Percentiles rank a stretch among this genome's conserved stretches.
These are phyloP conservation scores for Drosophila tsacasi DNA, from an alignment of 1,140 invertebrate genomes.

Conservation along the genomic window DNA sequence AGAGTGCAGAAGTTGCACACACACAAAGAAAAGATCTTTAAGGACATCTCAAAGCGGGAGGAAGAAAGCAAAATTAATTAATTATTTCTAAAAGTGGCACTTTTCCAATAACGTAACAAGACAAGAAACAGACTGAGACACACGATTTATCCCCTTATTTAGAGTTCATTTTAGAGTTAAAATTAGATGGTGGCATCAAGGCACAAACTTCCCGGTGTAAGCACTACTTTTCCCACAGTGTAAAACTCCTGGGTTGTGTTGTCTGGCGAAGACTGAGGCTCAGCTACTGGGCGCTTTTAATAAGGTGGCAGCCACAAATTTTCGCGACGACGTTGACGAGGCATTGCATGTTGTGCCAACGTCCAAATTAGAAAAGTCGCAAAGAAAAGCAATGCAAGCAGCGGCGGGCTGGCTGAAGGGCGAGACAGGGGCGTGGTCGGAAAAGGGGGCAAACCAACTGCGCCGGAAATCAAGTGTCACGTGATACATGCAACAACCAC, in stretches of 20 bases:
- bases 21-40: constrained; percentile 16
- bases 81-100: no score
- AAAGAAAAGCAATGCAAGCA: constrained; percentile 79
- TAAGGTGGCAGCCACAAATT: constrained; percentile 81
- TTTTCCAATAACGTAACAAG: neutral
- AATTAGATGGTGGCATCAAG: neutral
- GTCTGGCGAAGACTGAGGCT: constrained; percentile 56
- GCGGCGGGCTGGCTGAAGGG: constrained; percentile 35
- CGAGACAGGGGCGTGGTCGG: constrained; percentile 19
- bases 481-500: constrained; percentile 82
- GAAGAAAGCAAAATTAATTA: neutral
- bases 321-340: constrained; percentile 71
- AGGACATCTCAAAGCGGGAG: neutral
- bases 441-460: constrained; percentile 39
- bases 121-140: neutral
- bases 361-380: constrained; percentile 82
- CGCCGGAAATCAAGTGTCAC: constrained; percentile 81
- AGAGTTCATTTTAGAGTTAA: neutral
- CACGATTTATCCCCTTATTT: neutral
- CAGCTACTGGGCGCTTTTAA: constrained; percentile 79
- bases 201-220: neutral
- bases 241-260: constrained; percentile 27
- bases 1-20: constrained; percentile 15
- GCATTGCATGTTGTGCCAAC: constrained; percentile 78
- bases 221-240: constrained; percentile 1